Evolutionary conservation across 2,797 vertebrate species (phyloP).

Genomic region (Syngnathus rostellatus): DNA sequence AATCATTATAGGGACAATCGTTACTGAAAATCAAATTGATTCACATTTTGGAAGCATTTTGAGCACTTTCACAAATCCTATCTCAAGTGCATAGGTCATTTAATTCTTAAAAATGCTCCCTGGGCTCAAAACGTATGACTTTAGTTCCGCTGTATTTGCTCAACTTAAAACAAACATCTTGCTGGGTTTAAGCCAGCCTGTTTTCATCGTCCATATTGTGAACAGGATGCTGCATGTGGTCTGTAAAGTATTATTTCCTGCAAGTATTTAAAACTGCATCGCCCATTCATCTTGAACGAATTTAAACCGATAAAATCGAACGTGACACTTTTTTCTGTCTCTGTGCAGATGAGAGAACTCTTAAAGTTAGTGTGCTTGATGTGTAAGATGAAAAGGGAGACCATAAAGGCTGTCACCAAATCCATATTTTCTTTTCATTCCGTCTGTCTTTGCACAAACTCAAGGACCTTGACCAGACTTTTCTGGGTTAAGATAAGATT

Average conservation of each 20-base stretch:
- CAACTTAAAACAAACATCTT: not conserved
- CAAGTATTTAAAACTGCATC: constrained; percentile 2
- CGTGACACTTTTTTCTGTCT: not conserved
- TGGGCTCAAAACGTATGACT: not conserved
- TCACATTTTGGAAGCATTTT: no score
- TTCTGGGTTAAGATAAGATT: constrained; percentile 17
- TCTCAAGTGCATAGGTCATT: no score
- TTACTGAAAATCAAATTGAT: no score
- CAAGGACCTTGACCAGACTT: not conserved
- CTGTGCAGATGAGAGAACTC: not conserved
- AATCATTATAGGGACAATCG: no score
- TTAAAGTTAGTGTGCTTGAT: not conserved
- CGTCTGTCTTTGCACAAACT: not conserved
- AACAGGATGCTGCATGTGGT: not conserved
- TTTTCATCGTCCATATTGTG: not conserved
- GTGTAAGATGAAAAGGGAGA: not conserved
- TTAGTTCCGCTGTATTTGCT: not conserved
- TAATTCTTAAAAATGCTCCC: no score
- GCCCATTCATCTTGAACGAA: not conserved
- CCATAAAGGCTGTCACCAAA: constrained; percentile 1
- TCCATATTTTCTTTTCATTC: constrained; percentile 9
- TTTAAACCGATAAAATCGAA: not conserved
- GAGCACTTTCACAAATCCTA: no score
- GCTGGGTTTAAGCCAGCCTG: not conserved
- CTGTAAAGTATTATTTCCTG: not conserved